Evolutionary conservation across 2,797 vertebrate species (phyloP).

Genomic region (Botia almorhae): DNA sequence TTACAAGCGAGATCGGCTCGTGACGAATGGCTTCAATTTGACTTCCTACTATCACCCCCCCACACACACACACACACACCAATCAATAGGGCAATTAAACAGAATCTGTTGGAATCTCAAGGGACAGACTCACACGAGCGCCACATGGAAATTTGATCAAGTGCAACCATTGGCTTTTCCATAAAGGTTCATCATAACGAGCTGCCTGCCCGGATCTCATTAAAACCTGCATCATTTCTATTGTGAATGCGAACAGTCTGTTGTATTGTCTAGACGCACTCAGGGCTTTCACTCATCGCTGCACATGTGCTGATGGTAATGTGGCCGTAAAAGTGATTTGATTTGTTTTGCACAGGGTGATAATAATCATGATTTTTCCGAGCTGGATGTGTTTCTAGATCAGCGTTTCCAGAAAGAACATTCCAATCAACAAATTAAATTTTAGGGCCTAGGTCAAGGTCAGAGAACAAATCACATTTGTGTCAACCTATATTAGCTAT

Average conservation of each 20-base stretch:
- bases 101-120: slow-evolving; percentile 21
- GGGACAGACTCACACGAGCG: not conserved
- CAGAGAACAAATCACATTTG: too few species aligned
- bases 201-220: not conserved
- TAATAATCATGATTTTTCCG: too few species aligned
- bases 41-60: slow-evolving; percentile 12
- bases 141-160: not conserved
- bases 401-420: not conserved
- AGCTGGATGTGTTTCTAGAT: not conserved
- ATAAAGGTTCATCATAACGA: not conserved
- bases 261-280: too few species aligned
- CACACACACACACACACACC: slow-evolving; percentile 44
- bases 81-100: slow-evolving; percentile 27
- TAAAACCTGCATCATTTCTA: not conserved
- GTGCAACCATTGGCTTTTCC: not conserved
- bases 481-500: too few species aligned
- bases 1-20: slow-evolving; percentile 27
- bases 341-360: too few species aligned
- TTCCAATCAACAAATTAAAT: not conserved
- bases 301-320: too few species aligned
- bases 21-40: slow-evolving; percentile 42
- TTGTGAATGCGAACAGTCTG: not conserved
- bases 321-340: too few species aligned
- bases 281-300: too few species aligned
- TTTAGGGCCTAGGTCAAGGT: not conserved